Evolutionary conservation across 1,140 invertebrate species (phyloP), one percentile per base, ranked within the genome.

Genomic region (Capitella teleta): DNA sequence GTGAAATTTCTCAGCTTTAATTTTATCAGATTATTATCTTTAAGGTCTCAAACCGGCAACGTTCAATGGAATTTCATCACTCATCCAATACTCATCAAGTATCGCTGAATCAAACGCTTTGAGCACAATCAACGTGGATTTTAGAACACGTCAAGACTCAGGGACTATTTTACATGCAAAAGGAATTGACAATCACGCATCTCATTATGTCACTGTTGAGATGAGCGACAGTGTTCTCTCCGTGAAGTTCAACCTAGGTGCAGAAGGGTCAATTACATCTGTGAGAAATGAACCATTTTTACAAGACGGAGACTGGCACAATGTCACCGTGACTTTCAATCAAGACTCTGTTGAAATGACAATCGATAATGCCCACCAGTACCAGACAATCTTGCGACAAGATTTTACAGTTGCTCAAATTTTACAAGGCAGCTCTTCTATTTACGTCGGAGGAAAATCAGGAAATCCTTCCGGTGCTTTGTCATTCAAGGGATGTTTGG

Each of bases 401-500:
- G n/a, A n/a, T n/a, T n/a, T n/a, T n/a, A n/a, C n/a, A n/a, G n/a
- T n/a, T n/a, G n/a, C n/a, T n/a, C n/a, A n/a, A n/a, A n/a, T n/a
- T n/a, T n/a, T n/a, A n/a, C n/a, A n/a, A n/a, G n/a, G n/a, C n/a
- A n/a, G n/a, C n/a, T n/a, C n/a, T n/a, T n/a, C n/a, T n/a, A n/a
- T n/a, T n/a, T n/a, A n/a, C n/a, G n/a, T n/a, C n/a, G n/a, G n/a
- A n/a, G n/a, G n/a, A n/a, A n/a, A n/a, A 40, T 40, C 21, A 28
- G 4, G n/a, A 10, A 44, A 25, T 21, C 28, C 28, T 14, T 2
- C 24, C 37, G 28, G 37, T 18, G 50, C 52, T n/a, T 54, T 52
- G 43, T 14, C 73, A 30, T 84, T 80, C 54, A 77, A 91, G 74
- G 94, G 93, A 2, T 97, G 93, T 65, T 67, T 97, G 49, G 82